These are phyloP conservation scores for Macrosiphum euphorbiae DNA, from an alignment of 2,888 invertebrate genomes.

Conservation along the genomic window DNA sequence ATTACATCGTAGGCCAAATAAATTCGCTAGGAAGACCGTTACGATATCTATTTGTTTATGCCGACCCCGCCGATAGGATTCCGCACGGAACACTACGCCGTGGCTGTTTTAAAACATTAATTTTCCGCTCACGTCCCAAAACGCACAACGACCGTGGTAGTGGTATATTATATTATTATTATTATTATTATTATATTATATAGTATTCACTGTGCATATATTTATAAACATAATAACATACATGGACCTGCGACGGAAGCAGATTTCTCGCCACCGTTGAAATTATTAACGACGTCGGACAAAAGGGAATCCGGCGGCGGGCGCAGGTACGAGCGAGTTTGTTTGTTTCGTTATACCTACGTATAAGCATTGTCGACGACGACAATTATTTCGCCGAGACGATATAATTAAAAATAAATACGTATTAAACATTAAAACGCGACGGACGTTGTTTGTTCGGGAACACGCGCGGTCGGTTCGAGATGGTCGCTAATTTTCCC, in stretches of 20 bases:
- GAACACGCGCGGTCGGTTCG: not conserved
- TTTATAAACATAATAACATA: not conserved
- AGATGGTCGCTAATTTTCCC: not conserved
- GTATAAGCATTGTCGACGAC: not conserved
- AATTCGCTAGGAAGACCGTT: not conserved
- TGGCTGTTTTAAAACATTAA: not conserved
- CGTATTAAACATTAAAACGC: conserved; percentile 1
- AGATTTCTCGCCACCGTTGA: conserved; percentile 18
- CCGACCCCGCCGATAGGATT: not conserved
- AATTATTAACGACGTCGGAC: conserved; percentile 46
- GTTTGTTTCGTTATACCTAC: conserved; percentile 18
- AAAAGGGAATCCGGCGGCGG: conserved; percentile 7
- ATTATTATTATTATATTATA: not conserved
- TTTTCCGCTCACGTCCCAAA: conserved; percentile 34
- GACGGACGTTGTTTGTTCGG: not conserved
- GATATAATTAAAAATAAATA: conserved; percentile 45
- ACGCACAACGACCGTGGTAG: not conserved
- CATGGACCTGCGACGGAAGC: not conserved
- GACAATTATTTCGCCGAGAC: not conserved
- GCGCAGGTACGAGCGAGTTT: not conserved
- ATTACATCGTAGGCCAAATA: not conserved
- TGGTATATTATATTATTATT: not conserved
- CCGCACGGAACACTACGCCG: not conserved
- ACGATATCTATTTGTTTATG: not conserved
- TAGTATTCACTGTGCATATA: not conserved